Evolutionary conservation across 2,888 invertebrate species (phyloP).

Genomic region (Machimus atricapillus): DNA sequence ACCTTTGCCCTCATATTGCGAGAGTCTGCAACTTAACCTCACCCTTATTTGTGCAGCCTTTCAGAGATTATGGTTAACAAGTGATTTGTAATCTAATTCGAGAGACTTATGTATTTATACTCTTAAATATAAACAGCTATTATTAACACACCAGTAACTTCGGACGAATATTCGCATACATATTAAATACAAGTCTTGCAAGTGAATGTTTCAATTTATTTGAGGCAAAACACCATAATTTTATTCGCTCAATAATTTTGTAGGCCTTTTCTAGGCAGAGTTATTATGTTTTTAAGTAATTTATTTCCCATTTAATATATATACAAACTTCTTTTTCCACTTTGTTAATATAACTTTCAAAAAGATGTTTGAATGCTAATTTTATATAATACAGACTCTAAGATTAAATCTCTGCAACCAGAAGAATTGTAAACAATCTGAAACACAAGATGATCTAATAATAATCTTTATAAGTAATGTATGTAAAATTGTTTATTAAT

Average conservation of each 20-base stretch:
- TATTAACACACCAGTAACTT: background rate
- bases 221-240: background rate
- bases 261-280: background rate
- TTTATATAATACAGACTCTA: too few relatives aligned
- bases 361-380: too few relatives aligned
- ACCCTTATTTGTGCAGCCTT: background rate
- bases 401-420: too few relatives aligned
- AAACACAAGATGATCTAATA: too few relatives aligned
- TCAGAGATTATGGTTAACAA: slow-evolving; percentile 6
- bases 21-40: slow-evolving; percentile 16
- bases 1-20: background rate
- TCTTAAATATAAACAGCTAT: background rate
- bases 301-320: background rate
- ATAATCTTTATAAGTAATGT: too few relatives aligned
- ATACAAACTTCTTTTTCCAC: too few relatives aligned
- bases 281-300: background rate
- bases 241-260: background rate
- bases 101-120: background rate
- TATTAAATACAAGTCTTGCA: background rate
- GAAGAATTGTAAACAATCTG: too few relatives aligned
- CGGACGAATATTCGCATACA: background rate
- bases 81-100: slow-evolving; percentile 1
- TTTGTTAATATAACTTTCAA: too few relatives aligned
- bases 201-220: background rate
- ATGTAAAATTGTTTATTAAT: background rate